These are phyloP conservation scores for Dendrolimus punctatus DNA, from an alignment of 1,140 invertebrate genomes.

Conservation along the genomic window DNA sequence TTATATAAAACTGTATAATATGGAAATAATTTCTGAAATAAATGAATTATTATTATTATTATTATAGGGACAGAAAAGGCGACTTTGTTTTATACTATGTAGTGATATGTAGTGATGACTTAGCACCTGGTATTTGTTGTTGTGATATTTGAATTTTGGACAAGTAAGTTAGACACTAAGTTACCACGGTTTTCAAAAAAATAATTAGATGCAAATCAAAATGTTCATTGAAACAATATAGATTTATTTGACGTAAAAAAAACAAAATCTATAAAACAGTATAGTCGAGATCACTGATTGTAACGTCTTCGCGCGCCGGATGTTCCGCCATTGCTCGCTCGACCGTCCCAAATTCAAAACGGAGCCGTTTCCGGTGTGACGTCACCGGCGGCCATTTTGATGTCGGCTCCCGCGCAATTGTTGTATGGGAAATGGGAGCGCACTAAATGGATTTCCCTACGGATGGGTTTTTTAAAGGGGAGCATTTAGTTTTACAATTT, in stretches of 20 bases:
- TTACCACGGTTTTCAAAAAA: neutral
- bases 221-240: slow-evolving; percentile 10
- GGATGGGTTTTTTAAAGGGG: slow-evolving; percentile 10
- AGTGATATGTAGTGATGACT: no score
- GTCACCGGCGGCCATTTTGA: slow-evolving; percentile 63
- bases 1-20: no score
- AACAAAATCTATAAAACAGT: neutral
- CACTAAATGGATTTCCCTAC: slow-evolving; percentile 45
- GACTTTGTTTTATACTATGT: no score
- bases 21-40: no score
- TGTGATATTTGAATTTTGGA: no score
- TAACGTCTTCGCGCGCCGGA: slow-evolving; percentile 64
- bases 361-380: slow-evolving; percentile 67
- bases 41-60: no score
- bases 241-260: slow-evolving; percentile 7
- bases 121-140: no score
- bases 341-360: slow-evolving; percentile 69
- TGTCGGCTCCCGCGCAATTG: slow-evolving; percentile 51
- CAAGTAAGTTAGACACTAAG: no score
- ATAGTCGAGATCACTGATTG: slow-evolving; percentile 36
- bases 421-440: slow-evolving; percentile 57
- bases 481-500: no score
- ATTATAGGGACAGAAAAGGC: no score
- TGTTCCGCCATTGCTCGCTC: slow-evolving; percentile 67
- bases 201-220: slow-evolving; percentile 9